Evolutionary conservation across 2,797 vertebrate species (phyloP), one percentile per base, ranked within the genome.

Genomic region (Falco novaeseelandiae): DNA sequence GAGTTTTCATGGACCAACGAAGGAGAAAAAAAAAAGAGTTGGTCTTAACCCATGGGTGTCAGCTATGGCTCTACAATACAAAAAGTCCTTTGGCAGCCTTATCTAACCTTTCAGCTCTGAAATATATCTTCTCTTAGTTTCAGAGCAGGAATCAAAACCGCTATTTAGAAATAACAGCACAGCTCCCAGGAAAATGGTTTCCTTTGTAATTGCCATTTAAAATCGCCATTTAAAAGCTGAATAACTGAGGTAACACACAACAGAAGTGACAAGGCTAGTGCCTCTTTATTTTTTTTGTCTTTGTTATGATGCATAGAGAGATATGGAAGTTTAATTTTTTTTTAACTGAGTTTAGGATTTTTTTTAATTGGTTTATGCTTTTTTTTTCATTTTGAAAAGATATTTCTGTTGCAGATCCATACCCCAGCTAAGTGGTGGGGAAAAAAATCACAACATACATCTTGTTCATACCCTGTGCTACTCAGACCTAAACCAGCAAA

Each of bases 181-280:
- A 84, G 83, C 58, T 89, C 66, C 89, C 83, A 93, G 73, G 69
- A 95, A 96, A 94, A 81, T 63, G 51, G 70, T 66, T 71, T 63
- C 70, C 72, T 93, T 82, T 59, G 77, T 67, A 95, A 94, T 9
- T 90, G 80, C 57, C 85, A 85, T 94, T 91, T 93, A 5, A 92
- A 94, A 93, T 71, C 89, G 78, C 36, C 81, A 62, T 95, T 90
- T 94, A 83, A 94, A 96, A 87, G 85, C 73, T 92, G 70, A 73
- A 88, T 84, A 94, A 90, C 67, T 22, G 58, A 95, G 94, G 86
- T 84, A 94, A 90, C 40, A n/a, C 34, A 52, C 22, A 79, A 70
- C 70, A 40, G 40, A 40, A 40, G 40, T 40, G 40, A 40, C 40
- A 40, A 40, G 40, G 40, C 40, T 40, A 40, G 40, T 40, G 40